These are phyloP conservation scores for Procambarus virginalis DNA, from an alignment of 1,140 invertebrate species.

Conservation along the genomic window DNA sequence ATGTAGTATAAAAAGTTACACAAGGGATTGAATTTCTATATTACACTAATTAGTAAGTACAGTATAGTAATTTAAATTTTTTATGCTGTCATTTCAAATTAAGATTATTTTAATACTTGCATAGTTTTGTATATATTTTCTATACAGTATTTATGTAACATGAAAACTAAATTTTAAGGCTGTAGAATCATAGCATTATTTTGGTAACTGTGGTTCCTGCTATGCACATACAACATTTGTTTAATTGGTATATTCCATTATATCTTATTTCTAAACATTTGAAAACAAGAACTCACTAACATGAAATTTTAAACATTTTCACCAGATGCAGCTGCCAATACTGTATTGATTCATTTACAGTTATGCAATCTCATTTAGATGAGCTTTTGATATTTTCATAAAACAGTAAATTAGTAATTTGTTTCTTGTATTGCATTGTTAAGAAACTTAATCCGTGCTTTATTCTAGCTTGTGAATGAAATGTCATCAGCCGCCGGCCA, in stretches of 20 bases:
- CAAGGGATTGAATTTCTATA: too few species aligned
- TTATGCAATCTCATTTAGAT: neutral
- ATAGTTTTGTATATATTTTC: neutral
- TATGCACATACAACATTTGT: neutral
- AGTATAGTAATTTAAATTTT: neutral
- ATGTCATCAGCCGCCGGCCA: slow-evolving; percentile 97
- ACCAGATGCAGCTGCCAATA: neutral
- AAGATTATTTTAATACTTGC: neutral
- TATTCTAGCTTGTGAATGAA: slow-evolving; percentile 87
- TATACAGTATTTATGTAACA: neutral
- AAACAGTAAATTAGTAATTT: neutral
- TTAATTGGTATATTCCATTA: neutral
- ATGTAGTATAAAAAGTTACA: too few species aligned
- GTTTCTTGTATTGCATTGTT: neutral
- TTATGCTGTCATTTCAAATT: neutral
- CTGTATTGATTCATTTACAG: neutral
- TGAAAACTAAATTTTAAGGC: neutral
- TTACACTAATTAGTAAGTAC: neutral
- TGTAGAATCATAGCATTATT: neutral
- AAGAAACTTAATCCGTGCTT: neutral
- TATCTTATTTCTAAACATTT: neutral
- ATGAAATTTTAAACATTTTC: neutral
- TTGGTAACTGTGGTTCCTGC: neutral
- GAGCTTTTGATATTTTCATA: neutral
- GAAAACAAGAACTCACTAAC: neutral